Conservation (phyloP, 2,797 vertebrate species). For the Pachyuromys duprasi region DNA sequence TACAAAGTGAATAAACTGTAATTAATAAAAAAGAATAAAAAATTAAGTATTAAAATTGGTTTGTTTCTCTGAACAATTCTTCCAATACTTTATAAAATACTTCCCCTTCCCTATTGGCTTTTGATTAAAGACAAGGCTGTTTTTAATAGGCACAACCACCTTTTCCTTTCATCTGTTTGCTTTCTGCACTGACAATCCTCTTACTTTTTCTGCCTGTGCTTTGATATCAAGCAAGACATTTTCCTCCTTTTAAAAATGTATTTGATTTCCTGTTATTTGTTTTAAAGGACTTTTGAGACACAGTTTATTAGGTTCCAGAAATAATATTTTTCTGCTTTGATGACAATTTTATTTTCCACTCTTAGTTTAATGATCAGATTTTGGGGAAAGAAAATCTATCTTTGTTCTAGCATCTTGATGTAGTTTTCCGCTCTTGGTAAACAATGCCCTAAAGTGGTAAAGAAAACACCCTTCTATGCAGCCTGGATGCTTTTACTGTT, state of each 20-base stretch:
- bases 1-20: too few species aligned
- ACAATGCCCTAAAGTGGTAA: background rate
- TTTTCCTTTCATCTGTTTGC: background rate
- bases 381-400: background rate
- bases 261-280: conserved; percentile 13
- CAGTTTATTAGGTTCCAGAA: background rate
- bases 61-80: background rate
- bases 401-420: background rate
- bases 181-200: background rate
- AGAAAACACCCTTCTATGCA: background rate
- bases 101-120: background rate
- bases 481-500: background rate
- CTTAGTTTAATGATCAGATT: background rate
- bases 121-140: background rate
- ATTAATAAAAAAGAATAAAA: too few species aligned
- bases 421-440: conserved; percentile 15
- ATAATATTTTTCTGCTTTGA: conserved; percentile 9
- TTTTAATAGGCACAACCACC: background rate
- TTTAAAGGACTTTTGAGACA: conserved; percentile 50
- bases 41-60: background rate
- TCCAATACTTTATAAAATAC: background rate
- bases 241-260: conserved; percentile 7
- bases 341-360: background rate
- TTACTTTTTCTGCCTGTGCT: background rate
- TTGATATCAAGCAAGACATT: background rate